Base-by-base conservation (phyloP, 2,797 vertebrate genomes). In the Philypnodon macrostomus region DNA sequence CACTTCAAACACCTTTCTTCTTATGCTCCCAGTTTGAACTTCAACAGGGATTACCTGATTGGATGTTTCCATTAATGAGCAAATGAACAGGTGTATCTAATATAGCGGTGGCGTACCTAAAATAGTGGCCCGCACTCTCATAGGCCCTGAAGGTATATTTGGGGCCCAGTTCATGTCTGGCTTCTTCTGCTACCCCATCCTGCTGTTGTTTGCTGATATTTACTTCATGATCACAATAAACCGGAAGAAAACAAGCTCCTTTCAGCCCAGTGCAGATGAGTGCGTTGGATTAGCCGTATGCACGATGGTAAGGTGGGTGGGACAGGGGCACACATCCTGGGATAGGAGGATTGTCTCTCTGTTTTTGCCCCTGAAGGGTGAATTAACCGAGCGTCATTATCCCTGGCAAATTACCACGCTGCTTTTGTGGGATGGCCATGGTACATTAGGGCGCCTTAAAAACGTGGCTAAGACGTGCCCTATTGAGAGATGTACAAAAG, bases 371-470 rank as follows among this genome's bases (percentile, higher is more conserved):
- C 78, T 74, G 69, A 50, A 63, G 63, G 80, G 67, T 79, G 70
- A 88, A 90, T 88, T 89, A 86, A 86, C 77, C 82, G 80, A 80
- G 79, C 83, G 79, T 86, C 91, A 92, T 94, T 92, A 92, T 90
- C 88, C 85, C 73, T 88, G 88, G 88, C 86, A 90, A 89, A 91
- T 90, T 86, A 88, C 89, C 85, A 84, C 77, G 56, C 75, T 70
- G 83, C 82, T 86, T 86, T 89, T 88, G 83, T 93, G 86, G 86
- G 76, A 56, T 74, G 66, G 79, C 88, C 90, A 92, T 70, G 92
- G 90, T 83, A 81, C 86, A 89, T 93, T 91, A 93, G 84, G 80
- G 88, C 63, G 79, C 74, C 79, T 90, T 39, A 89, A 88, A 83
- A 87, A 87, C 74, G 71, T 88, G 86, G 87, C 85, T 58, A 85